phyloP scores from a whole-genome alignment of 2,797 vertebrate species.

The Lophotriccus pileatus region DNA sequence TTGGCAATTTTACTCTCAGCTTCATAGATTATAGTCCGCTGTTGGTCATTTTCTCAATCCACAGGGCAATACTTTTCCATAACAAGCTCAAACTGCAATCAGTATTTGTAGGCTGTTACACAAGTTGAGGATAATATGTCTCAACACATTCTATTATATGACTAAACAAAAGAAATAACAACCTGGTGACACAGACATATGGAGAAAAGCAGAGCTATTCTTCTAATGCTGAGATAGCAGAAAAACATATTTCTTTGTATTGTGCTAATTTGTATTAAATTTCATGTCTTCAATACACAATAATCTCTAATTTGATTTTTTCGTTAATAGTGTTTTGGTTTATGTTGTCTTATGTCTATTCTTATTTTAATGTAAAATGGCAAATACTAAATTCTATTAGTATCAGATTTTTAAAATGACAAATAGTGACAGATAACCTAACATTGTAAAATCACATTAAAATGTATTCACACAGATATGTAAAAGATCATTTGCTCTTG shows the following conservation, averaged over 20 bases:
- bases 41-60: conserved; percentile 78
- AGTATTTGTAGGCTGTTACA: conserved; percentile 28
- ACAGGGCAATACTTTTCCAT: conserved; percentile 79
- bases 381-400: conserved; percentile 51
- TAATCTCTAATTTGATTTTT: conserved; percentile 51
- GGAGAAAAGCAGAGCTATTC: conserved; percentile 24
- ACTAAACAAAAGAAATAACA: conserved; percentile 67
- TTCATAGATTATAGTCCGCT: conserved; percentile 77
- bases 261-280: conserved; percentile 56
- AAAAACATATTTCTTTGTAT: conserved; percentile 38
- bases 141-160: conserved; percentile 52
- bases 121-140: conserved; percentile 57
- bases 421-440: conserved; percentile 7
- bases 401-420: conserved; percentile 41
- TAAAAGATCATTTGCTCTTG: conserved; percentile 2
- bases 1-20: conserved; percentile 80
- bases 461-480: conserved; percentile 1
- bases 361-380: conserved; percentile 16
- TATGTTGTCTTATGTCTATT: conserved; percentile 24
- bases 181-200: conserved; percentile 41
- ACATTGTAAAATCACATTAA: conserved; percentile 28
- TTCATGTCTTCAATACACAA: conserved; percentile 11
- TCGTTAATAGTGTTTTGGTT: conserved; percentile 44
- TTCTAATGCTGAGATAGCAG: conserved; percentile 32
- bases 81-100: conserved; percentile 77